Base-by-base conservation (phyloP, 2,113 vertebrate species). In the Bufo gargarizans region DNA sequence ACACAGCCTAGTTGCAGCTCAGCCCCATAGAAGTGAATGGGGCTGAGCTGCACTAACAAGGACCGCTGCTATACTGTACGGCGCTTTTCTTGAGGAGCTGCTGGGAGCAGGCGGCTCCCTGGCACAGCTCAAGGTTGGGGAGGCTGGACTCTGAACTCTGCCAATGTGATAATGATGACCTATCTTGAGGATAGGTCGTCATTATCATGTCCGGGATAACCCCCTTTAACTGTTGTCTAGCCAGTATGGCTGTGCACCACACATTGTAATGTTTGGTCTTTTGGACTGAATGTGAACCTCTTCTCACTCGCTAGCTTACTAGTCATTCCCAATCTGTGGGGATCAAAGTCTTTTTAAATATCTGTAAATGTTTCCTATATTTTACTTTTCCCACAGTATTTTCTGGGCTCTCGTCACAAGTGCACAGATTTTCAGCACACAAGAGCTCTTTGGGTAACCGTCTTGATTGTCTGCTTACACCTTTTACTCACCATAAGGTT, bases 381-480 rank as follows among this genome's bases (percentile, higher is more conserved):
- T 88, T 88, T 88, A 59, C 79, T 77, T 65, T 88, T 88, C 69
- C 87, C 77, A 72, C 72, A 20, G 53, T 84, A 84, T 88, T 76
- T 65, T 84, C 45, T 84, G 80, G 71, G 80, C 81, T 88, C 87
- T 84, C 81, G 53, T 53, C 81, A 77, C 87, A 88, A 56, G 81
- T 88, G 87, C 87, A 88, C 87, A 84, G 87, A 84, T 77, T 88
- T 84, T 88, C 87, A 77, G 87, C 87, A 88, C 87, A 88, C 87
- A 84, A 88, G 81, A 88, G 87, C 87, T 88, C 81, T 88, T 88
- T 88, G 87, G 87, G 87, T 88, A 88, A 88, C 58, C 59, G 17
- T 22, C 87, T 84, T 61, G 17, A 77, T 83, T 88, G 81, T 74
- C 80, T 74, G 43, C 47, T 53, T 88, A 47, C 67, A 76, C 80